phyloP scores from a whole-genome alignment of 2,113 vertebrate species.

The Lycaon pictus region DNA sequence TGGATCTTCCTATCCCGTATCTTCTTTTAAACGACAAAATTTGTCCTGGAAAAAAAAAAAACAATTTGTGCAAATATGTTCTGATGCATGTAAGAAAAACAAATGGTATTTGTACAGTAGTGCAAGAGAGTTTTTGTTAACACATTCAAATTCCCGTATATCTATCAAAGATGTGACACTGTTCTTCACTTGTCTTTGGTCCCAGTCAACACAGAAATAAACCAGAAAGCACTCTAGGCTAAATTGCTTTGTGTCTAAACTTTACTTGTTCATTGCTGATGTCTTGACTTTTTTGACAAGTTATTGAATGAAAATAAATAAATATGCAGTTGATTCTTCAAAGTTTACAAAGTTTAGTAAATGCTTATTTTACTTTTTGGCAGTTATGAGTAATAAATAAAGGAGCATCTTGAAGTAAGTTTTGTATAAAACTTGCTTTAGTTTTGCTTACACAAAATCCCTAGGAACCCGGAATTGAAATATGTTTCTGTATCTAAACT shows the following conservation, averaged over 20 bases:
- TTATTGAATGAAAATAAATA: conserved; percentile 41
- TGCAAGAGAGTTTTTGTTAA: background rate
- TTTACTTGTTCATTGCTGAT: conserved; percentile 28
- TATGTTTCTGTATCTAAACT: background rate
- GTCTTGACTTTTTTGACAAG: background rate
- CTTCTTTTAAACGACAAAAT: background rate
- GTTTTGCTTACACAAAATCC: conserved; percentile 62
- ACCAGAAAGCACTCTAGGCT: background rate
- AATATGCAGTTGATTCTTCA: conserved; percentile 45
- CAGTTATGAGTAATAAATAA: conserved; percentile 49
- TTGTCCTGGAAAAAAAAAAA: background rate
- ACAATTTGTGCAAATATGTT: background rate
- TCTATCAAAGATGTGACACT: background rate
- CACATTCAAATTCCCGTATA: background rate
- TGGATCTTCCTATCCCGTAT: background rate
- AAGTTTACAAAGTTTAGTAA: background rate
- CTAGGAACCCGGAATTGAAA: conserved; percentile 27
- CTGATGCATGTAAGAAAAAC: background rate
- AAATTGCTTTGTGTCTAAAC: conserved; percentile 21
- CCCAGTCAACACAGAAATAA: background rate
- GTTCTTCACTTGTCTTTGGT: background rate
- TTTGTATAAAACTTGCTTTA: conserved; percentile 8
- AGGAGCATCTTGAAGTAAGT: background rate
- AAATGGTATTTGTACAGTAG: background rate
- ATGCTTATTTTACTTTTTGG: conserved; percentile 38